These are phyloP conservation scores for Dermatemys mawii DNA, from an alignment of 2,113 vertebrate genomes.

Conservation along the genomic window DNA sequence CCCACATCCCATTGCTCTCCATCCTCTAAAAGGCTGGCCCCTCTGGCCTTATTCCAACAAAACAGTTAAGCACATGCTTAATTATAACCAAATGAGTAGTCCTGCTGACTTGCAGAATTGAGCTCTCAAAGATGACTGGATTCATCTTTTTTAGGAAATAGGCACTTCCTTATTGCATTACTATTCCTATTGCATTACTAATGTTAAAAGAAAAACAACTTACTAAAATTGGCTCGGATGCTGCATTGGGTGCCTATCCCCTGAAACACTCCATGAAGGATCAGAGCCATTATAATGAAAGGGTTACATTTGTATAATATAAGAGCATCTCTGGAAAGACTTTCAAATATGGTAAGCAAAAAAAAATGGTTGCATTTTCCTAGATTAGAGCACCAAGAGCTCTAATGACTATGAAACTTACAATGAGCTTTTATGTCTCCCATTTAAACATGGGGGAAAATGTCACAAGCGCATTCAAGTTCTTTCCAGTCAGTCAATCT, in stretches of 20 bases:
- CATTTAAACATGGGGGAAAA: conserved; percentile 49
- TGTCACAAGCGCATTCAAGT: conserved; percentile 35
- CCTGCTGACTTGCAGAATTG: neutral
- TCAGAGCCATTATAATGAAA: neutral
- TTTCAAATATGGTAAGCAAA: neutral
- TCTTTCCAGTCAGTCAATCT: conserved; percentile 68
- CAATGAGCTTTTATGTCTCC: conserved; percentile 42
- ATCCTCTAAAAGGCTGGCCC: neutral
- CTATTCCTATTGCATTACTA: neutral
- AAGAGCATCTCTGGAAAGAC: neutral
- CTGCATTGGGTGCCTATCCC: rapidly evolving
- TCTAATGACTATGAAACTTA: conserved; percentile 22
- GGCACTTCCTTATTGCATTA: neutral
- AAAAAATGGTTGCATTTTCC: neutral
- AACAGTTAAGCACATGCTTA: neutral
- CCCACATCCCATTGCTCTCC: neutral
- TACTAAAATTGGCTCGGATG: neutral
- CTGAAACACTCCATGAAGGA: neutral
- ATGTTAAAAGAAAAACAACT: neutral
- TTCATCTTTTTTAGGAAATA: neutral
- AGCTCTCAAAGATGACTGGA: neutral
- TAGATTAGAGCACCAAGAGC: neutral
- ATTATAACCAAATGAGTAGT: neutral
- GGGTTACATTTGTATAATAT: neutral
- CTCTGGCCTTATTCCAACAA: neutral